phyloP scores from a whole-genome alignment of 2,888 invertebrate species.

The Phalera bucephala region DNA sequence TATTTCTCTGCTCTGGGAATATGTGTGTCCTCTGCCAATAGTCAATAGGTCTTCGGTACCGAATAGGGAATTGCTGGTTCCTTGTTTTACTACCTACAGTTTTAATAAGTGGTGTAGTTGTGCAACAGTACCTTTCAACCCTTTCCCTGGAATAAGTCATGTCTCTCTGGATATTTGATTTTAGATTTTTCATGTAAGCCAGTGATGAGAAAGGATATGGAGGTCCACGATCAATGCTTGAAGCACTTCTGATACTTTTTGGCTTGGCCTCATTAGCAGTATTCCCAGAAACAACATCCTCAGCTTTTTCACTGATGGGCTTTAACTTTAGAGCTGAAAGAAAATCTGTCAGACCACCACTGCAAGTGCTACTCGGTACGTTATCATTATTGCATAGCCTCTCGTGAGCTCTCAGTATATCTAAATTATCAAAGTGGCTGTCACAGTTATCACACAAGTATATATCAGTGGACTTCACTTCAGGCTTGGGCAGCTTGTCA shows the following conservation, averaged over 20 bases:
- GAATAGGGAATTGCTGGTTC: slow-evolving; percentile 65
- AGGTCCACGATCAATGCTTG: slow-evolving; percentile 65
- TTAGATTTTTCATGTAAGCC: slow-evolving; percentile 66
- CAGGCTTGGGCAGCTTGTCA: slow-evolving; percentile 62
- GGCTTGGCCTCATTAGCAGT: slow-evolving; percentile 42
- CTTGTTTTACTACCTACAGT: slow-evolving; percentile 61
- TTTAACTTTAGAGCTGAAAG: slow-evolving; percentile 64
- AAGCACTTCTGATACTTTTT: slow-evolving; percentile 57
- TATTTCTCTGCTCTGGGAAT: slow-evolving; percentile 70
- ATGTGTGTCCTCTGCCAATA: slow-evolving; percentile 70
- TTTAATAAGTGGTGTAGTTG: slow-evolving; percentile 52
- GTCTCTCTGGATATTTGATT: slow-evolving; percentile 56
- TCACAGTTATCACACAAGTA: slow-evolving; percentile 90
- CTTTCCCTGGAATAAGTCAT: slow-evolving; percentile 62
- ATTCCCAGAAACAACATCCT: slow-evolving; percentile 20
- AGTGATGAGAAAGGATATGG: slow-evolving; percentile 77
- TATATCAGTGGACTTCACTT: slow-evolving; percentile 85
- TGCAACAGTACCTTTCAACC: slow-evolving; percentile 72
- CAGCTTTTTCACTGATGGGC: slow-evolving; percentile 37
- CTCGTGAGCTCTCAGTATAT: slow-evolving; percentile 66
- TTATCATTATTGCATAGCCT: slow-evolving; percentile 69
- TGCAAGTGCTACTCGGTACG: slow-evolving; percentile 43
- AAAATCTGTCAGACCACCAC: slow-evolving; percentile 62
- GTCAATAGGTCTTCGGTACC: slow-evolving; percentile 71
- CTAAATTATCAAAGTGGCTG: slow-evolving; percentile 85